Evolutionary conservation across 2,888 invertebrate species (phyloP).

Genomic region (Tachystola acroxantha): DNA sequence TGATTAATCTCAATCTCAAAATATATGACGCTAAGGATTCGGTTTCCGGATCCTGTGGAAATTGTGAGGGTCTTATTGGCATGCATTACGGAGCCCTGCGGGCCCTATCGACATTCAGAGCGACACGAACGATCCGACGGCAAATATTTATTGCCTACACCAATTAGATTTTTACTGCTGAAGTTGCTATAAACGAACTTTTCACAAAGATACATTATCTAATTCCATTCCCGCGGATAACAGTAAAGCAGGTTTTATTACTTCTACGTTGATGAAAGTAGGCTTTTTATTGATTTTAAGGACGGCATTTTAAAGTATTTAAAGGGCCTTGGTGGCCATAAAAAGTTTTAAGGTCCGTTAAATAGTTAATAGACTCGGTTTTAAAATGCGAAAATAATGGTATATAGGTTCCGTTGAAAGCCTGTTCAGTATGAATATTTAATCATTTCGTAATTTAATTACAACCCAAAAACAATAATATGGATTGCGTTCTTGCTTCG

Average conservation of each 20-base stretch:
- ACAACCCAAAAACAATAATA: too few species aligned
- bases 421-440: too few species aligned
- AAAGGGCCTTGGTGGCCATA: conserved; percentile 56
- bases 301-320: conserved; percentile 65
- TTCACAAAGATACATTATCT: conserved; percentile 64
- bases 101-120: conserved; percentile 54
- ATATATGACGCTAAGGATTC: conserved; percentile 47
- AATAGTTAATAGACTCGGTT: conserved; percentile 52
- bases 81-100: conserved; percentile 55
- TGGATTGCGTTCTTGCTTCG: conserved; percentile 21
- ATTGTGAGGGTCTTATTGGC: conserved; percentile 59
- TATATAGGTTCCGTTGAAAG: too few species aligned
- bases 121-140: conserved; percentile 43
- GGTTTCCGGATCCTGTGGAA: conserved; percentile 40
- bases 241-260: conserved; percentile 71
- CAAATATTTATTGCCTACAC: conserved; percentile 63
- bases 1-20: conserved; percentile 30
- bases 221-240: conserved; percentile 65
- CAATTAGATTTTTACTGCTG: conserved; percentile 66
- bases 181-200: conserved; percentile 45
- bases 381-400: conserved; percentile 36
- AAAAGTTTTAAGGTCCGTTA: conserved; percentile 53
- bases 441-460: too few species aligned
- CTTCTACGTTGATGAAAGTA: conserved; percentile 65
- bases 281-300: conserved; percentile 72